A percentile compares a stretch with the other conserved stretches of the same genome.
These are phyloP conservation scores for Chamaea fasciata DNA, from an alignment of 2,113 vertebrate species.

Conservation along the genomic window DNA sequence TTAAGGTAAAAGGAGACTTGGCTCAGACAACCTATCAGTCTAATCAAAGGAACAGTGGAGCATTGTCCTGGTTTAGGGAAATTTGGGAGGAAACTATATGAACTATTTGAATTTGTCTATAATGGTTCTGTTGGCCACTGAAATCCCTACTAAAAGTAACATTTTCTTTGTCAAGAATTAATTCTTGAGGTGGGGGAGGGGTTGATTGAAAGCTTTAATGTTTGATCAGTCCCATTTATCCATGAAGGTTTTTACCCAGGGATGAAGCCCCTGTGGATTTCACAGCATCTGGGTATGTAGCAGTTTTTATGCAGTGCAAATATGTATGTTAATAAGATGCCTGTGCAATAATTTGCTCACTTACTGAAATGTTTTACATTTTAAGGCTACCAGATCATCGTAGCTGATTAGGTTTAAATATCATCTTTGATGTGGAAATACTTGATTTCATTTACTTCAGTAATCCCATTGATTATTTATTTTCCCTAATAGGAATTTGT, in stretches of 20 bases:
- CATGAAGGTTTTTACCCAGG: background rate
- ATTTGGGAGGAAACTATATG: background rate
- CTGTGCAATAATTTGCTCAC: background rate
- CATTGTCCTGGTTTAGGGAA: too few species aligned
- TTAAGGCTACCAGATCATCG: background rate
- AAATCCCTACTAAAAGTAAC: background rate
- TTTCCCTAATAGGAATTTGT: slow-evolving; percentile 87
- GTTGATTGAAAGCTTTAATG: background rate
- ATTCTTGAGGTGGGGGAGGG: background rate
- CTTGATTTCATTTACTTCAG: background rate
- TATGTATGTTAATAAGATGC: background rate
- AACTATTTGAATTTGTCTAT: background rate
- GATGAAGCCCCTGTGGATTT: background rate
- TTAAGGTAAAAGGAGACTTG: slow-evolving; percentile 79
- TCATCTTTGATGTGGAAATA: background rate
- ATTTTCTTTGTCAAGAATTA: background rate
- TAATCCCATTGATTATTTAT: background rate
- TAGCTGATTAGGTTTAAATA: background rate
- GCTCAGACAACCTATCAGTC: background rate
- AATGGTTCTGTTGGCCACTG: background rate
- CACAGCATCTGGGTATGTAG: background rate
- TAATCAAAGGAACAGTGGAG: background rate
- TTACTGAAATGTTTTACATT: background rate
- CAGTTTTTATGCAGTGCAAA: background rate
- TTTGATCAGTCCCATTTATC: background rate